phyloP scores from a whole-genome alignment of 2,797 vertebrate species.

The Poeciliopsis gracilis region DNA sequence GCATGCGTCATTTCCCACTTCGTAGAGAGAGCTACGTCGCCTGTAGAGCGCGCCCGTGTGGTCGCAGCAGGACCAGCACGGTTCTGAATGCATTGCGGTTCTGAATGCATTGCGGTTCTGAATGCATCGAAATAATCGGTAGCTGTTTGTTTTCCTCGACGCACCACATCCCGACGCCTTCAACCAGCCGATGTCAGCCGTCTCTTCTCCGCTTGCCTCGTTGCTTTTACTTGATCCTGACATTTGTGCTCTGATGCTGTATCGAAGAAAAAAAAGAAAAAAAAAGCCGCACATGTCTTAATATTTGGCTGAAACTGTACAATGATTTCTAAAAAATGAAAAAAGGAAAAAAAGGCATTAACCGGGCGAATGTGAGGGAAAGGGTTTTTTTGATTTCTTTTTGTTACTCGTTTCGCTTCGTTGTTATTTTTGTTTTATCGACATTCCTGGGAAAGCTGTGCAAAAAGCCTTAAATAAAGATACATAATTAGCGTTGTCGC shows the following conservation, averaged over 20 bases:
- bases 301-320: conserved; percentile 28
- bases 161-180: conserved; percentile 20
- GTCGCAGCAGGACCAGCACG: conserved; percentile 1
- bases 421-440: not conserved
- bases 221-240: conserved; percentile 19
- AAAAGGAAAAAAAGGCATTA: conserved; percentile 44
- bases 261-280: not conserved
- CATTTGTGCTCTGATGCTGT: conserved; percentile 6
- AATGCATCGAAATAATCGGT: conserved; percentile 66
- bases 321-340: conserved; percentile 1
- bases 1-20: conserved; percentile 76
- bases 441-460: not conserved
- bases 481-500: not conserved
- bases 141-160: conserved; percentile 56
- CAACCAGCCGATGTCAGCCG: conserved; percentile 22
- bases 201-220: not conserved
- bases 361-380: conserved; percentile 26
- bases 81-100: conserved; percentile 31
- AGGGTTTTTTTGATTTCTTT: conserved; percentile 1
- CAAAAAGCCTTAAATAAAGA: not conserved
- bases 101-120: conserved; percentile 35
- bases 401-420: not conserved
- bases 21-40: conserved; percentile 52
- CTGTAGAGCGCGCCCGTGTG: conserved; percentile 22
- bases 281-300: conserved; percentile 46